These are phyloP conservation scores for Balaeniceps rex DNA, from an alignment of 2,113 vertebrate genomes.

Conservation along the genomic window DNA sequence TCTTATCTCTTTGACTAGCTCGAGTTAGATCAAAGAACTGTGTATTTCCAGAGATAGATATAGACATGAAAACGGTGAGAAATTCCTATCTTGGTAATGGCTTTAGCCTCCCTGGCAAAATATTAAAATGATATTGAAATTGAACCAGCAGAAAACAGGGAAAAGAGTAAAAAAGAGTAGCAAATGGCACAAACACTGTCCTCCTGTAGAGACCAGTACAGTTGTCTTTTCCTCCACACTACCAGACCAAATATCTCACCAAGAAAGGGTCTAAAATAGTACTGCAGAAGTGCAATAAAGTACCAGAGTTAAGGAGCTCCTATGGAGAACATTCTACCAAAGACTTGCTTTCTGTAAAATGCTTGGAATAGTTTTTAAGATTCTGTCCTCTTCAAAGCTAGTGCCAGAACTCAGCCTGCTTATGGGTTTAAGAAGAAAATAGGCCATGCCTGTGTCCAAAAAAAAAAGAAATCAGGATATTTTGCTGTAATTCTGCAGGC, in stretches of 20 bases:
- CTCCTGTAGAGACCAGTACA: background rate
- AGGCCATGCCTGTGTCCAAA: background rate
- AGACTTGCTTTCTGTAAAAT: background rate
- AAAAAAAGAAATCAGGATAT: background rate
- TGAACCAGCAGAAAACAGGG: background rate
- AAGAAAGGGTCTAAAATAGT: background rate
- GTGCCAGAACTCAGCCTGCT: background rate
- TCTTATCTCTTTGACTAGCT: background rate
- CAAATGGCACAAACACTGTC: background rate
- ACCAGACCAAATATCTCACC: background rate
- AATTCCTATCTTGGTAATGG: background rate
- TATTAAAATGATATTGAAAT: background rate
- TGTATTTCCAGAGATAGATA: background rate
- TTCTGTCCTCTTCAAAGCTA: background rate
- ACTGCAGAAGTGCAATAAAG: background rate
- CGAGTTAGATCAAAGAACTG: background rate
- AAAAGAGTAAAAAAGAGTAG: background rate
- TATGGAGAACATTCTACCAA: background rate
- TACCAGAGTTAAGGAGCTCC: background rate
- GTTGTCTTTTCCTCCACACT: background rate
- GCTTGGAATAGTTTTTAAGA: background rate
- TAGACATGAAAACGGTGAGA: background rate
- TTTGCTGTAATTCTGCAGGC: background rate
- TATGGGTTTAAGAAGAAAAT: background rate
- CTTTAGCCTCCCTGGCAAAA: background rate